These are phyloP conservation scores for Iguana delicatissima DNA, from an alignment of 2,797 vertebrate genomes.

Conservation along the genomic window DNA sequence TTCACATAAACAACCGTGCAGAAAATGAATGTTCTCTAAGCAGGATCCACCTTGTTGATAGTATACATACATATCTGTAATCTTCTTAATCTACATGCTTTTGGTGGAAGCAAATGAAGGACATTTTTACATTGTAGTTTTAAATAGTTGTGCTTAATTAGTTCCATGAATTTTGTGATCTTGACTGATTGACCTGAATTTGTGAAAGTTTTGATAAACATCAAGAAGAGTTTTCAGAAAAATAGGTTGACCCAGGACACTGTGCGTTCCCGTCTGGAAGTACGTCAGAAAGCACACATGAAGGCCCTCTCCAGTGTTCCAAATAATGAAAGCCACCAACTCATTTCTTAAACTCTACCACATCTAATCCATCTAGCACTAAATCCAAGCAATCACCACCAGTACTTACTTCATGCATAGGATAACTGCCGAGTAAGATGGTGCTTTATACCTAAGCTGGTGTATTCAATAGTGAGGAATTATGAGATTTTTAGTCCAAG, in stretches of 20 bases:
- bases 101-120: neutral
- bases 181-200: neutral
- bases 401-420: neutral
- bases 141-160: neutral
- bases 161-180: neutral
- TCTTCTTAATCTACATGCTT: neutral
- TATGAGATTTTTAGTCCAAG: too few relatives aligned
- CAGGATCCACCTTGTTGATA: neutral
- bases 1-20: neutral
- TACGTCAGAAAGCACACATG: neutral
- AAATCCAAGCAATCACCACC: neutral
- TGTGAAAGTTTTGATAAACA: neutral
- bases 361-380: neutral
- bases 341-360: too few relatives aligned
- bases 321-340: neutral
- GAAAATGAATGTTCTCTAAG: neutral
- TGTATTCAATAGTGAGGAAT: neutral
- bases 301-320: neutral
- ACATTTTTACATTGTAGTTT: neutral
- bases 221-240: neutral
- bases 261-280: neutral
- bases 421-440: neutral
- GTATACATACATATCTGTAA: neutral
- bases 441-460: neutral
- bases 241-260: neutral